These are phyloP conservation scores for Daktulosphaira vitifoliae DNA, from an alignment of 1,140 invertebrate species.

Conservation along the genomic window DNA sequence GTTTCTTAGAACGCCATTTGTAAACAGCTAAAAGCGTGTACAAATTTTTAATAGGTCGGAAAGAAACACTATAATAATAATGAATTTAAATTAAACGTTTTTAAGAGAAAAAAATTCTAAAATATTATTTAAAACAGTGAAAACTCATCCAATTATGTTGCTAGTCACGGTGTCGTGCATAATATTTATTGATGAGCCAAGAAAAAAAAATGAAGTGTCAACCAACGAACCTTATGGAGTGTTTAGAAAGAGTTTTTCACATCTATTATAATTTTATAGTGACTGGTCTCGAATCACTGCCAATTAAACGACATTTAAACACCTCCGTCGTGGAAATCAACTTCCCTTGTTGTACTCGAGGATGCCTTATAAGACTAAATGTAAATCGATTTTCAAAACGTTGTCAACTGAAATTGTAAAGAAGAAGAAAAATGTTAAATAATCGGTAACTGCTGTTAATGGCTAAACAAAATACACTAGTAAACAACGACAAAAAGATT, in stretches of 20 bases:
- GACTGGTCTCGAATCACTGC: conserved; percentile 26
- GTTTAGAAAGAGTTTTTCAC: conserved; percentile 20
- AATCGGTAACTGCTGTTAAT: no score
- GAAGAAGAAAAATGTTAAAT: no score
- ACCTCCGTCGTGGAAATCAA: conserved; percentile 5
- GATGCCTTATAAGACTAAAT: conserved; percentile 1
- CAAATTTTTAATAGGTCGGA: no score
- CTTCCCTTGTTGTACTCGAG: neutral
- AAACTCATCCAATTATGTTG: neutral
- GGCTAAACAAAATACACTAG: no score
- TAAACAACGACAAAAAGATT: no score
- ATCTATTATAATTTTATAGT: neutral
- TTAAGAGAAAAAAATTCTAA: no score
- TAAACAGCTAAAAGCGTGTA: no score
- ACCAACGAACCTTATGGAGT: conserved; percentile 18
- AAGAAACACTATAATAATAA: no score
- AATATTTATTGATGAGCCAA: neutral
- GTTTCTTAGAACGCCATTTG: no score
- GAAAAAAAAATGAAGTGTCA: neutral
- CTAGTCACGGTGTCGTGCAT: conserved; percentile 10
- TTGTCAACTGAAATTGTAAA: neutral
- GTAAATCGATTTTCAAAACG: neutral
- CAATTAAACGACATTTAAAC: conserved; percentile 21
- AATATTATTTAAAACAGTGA: no score
- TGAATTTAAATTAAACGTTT: no score